These are phyloP conservation scores for Rhinogobius similis DNA, from an alignment of 2,113 vertebrate species.

Conservation along the genomic window DNA sequence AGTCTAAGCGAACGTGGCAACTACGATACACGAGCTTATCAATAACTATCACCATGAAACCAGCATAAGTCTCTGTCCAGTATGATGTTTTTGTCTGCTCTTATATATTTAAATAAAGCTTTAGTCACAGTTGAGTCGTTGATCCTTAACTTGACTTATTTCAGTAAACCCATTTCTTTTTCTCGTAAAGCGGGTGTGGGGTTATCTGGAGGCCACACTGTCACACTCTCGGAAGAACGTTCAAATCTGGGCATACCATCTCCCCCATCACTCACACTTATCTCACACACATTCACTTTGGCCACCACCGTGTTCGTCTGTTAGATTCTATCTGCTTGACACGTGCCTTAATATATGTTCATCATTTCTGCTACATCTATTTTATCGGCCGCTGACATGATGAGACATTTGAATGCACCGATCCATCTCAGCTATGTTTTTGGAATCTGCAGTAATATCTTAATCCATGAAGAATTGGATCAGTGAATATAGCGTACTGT, in stretches of 20 bases:
- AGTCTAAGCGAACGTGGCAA: too few relatives aligned
- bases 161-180: background rate
- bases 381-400: conserved; percentile 11
- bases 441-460: background rate
- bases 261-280: conserved; percentile 19
- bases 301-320: conserved; percentile 5
- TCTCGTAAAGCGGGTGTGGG: background rate
- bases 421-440: background rate
- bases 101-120: too few relatives aligned
- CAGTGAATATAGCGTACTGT: background rate
- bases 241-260: conserved; percentile 17
- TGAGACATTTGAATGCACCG: conserved; percentile 1
- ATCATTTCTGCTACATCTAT: conserved; percentile 25
- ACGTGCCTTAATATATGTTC: conserved; percentile 17
- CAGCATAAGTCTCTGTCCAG: too few relatives aligned
- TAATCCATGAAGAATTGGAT: background rate
- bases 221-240: conserved; percentile 17
- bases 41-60: too few relatives aligned
- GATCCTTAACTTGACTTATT: background rate
- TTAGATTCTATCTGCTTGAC: conserved; percentile 18
- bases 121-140: too few relatives aligned
- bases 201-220: conserved; percentile 26
- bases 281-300: conserved; percentile 3
- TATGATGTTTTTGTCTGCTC: too few relatives aligned
- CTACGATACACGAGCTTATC: too few relatives aligned